Evolutionary conservation across 2,888 invertebrate genomes (phyloP).

Genomic region (Eurois occulta): DNA sequence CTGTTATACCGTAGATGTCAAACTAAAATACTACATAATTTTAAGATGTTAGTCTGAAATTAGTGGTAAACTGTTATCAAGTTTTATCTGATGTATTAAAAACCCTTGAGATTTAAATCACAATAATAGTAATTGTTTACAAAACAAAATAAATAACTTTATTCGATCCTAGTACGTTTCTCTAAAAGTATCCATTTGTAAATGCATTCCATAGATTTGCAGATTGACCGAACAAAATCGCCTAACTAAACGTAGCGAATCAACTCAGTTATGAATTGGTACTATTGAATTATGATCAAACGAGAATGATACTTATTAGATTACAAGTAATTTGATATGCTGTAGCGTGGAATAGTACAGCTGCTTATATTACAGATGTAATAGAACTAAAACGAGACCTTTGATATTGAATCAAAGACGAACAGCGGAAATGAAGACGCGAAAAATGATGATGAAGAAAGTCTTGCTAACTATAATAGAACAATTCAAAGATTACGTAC

Average conservation of each 20-base stretch:
- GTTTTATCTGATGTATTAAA: neutral
- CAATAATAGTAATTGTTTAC: neutral
- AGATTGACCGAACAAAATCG: conserved; percentile 52
- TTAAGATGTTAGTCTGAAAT: neutral
- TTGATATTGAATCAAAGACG: conserved; percentile 19
- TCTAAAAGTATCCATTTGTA: conserved; percentile 3
- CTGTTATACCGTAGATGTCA: no score
- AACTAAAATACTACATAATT: neutral
- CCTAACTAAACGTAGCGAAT: conserved; percentile 55
- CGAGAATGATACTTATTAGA: conserved; percentile 61
- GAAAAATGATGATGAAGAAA: neutral
- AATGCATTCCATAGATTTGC: conserved; percentile 44
- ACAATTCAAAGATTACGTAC: neutral
- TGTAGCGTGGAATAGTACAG: conserved; percentile 29
- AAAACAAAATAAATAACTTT: neutral
- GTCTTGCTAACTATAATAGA: neutral
- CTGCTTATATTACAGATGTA: conserved; percentile 29
- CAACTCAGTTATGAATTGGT: conserved; percentile 46
- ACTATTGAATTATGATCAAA: conserved; percentile 60
- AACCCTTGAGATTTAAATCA: neutral
- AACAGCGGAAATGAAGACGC: neutral
- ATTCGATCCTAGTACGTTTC: neutral
- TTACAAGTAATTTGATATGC: conserved; percentile 63
- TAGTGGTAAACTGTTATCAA: neutral
- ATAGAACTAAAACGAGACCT: conserved; percentile 17